Evolutionary conservation across 2,113 vertebrate species (phyloP).

Genomic region (Loxodonta africana): DNA sequence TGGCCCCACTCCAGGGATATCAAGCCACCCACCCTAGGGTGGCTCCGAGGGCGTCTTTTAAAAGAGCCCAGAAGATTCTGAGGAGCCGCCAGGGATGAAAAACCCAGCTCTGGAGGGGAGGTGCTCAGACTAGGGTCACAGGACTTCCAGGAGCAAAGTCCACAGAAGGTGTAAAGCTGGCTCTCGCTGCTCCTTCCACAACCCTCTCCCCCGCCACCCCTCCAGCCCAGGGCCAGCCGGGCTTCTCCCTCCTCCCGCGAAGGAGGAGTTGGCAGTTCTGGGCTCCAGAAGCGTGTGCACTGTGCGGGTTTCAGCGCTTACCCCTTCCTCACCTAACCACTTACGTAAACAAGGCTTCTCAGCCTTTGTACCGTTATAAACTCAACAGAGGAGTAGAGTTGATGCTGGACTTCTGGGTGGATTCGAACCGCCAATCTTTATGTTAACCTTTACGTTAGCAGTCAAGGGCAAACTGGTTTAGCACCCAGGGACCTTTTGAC

Average conservation of each 20-base stretch:
- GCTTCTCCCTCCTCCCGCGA: neutral
- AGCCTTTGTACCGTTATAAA: too few species aligned
- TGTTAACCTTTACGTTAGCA: too few species aligned
- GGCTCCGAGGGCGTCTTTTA: neutral
- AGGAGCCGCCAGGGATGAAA: neutral
- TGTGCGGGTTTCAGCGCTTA: neutral
- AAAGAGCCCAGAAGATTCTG: neutral
- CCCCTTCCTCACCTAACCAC: neutral
- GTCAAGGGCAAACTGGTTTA: too few species aligned
- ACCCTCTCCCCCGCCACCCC: neutral
- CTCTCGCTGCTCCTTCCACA: too few species aligned
- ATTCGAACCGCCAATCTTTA: too few species aligned
- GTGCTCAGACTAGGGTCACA: neutral
- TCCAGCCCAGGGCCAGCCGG: too few species aligned
- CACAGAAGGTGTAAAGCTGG: neutral
- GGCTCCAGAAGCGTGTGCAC: neutral
- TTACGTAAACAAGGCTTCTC: too few species aligned
- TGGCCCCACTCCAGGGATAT: accelerated
- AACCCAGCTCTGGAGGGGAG: neutral
- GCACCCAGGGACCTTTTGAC: neutral
- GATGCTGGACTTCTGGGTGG: neutral
- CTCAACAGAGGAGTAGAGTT: neutral
- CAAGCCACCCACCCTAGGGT: neutral
- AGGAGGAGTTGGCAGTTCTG: neutral
- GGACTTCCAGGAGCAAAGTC: neutral